Evolutionary conservation across 2,888 invertebrate genomes (phyloP).

Genomic region (Magallana nippona): DNA sequence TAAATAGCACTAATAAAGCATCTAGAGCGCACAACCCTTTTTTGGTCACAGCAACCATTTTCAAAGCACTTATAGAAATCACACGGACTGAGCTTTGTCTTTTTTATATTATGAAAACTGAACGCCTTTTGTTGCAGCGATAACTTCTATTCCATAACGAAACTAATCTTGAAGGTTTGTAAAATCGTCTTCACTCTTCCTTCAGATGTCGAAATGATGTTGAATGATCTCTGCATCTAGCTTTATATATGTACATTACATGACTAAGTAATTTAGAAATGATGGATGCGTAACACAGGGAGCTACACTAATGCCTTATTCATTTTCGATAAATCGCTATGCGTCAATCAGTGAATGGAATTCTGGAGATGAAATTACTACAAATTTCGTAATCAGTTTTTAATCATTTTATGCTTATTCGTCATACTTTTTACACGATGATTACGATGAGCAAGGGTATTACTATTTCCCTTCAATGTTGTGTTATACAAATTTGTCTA

Average conservation of each 20-base stretch:
- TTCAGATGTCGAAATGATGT: constrained; percentile 6
- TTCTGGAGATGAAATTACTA: constrained; percentile 5
- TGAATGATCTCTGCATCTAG: background rate
- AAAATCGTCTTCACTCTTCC: background rate
- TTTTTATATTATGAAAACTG: background rate
- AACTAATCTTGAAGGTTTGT: background rate
- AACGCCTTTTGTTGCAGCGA: background rate
- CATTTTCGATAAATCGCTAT: constrained; percentile 35
- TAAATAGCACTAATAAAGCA: constrained; percentile 9
- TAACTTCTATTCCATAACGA: constrained; percentile 7
- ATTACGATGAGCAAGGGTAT: constrained; percentile 17
- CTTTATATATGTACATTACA: constrained; percentile 5
- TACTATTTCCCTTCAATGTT: background rate
- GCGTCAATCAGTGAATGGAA: constrained; percentile 26
- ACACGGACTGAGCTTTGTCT: background rate
- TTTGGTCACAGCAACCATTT: background rate
- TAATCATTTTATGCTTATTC: constrained; percentile 13
- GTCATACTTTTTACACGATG: constrained; percentile 10
- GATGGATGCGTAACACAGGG: constrained; percentile 28
- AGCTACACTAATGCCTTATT: constrained; percentile 30
- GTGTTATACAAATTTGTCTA: background rate
- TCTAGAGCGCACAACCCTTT: background rate
- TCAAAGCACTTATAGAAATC: background rate
- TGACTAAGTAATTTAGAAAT: constrained; percentile 13
- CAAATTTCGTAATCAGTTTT: constrained; percentile 23